Conservation (phyloP, 2,888 invertebrate genomes). For the Sylvicola fuscatus region DNA sequence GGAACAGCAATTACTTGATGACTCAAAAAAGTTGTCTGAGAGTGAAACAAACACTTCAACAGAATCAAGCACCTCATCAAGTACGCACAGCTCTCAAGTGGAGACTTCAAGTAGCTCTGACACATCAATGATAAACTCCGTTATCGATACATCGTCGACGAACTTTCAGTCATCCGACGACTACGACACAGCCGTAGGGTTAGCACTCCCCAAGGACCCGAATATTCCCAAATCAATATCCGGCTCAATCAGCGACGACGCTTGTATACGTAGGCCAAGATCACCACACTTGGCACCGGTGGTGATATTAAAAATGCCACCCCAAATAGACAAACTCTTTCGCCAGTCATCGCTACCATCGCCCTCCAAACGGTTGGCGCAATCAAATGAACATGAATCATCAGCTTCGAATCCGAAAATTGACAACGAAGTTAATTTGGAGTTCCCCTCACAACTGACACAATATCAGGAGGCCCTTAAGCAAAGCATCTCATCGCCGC, state of each 20-base stretch:
- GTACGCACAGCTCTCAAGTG: no score
- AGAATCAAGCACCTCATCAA: conserved; percentile 4
- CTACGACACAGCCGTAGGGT: conserved; percentile 3
- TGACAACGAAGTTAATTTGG: background rate
- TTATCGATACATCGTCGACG: conserved; percentile 4
- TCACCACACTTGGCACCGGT: background rate
- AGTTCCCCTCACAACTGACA: background rate
- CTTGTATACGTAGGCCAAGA: background rate
- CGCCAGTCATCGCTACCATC: conserved; percentile 9
- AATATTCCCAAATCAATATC: conserved; percentile 1
- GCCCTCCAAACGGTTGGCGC: conserved; percentile 4
- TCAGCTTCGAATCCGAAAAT: background rate
- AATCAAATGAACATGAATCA: background rate
- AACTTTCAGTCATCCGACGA: conserved; percentile 3
- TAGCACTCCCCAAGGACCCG: background rate
- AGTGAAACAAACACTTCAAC: background rate
- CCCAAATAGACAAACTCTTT: conserved; percentile 7
- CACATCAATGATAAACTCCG: conserved; percentile 5
- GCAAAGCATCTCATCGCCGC: conserved; percentile 4
- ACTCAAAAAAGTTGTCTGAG: conserved; percentile 2
- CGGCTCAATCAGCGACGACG: background rate
- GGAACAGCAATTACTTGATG: background rate
- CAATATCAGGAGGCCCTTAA: background rate
- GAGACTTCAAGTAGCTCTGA: conserved; percentile 1
- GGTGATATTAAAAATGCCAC: conserved; percentile 5